These are phyloP conservation scores for Cossypha heuglini DNA, from an alignment of 2,797 vertebrate genomes.

Conservation along the genomic window DNA sequence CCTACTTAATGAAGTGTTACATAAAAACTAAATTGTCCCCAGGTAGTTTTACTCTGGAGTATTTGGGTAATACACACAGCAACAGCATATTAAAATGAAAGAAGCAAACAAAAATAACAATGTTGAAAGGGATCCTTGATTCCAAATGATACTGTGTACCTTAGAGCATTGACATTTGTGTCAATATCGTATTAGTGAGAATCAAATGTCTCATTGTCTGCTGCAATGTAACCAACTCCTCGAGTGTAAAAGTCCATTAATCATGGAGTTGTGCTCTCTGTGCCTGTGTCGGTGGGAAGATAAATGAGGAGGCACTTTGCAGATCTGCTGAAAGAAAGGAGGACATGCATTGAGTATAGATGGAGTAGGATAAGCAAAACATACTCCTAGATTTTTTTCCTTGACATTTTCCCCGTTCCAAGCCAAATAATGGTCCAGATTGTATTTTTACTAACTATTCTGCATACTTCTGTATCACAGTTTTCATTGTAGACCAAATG, in stretches of 20 bases:
- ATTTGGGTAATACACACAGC: not conserved
- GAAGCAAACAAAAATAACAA: not conserved
- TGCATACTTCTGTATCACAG: not conserved
- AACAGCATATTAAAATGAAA: not conserved
- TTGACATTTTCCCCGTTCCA: not conserved
- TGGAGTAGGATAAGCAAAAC: not conserved
- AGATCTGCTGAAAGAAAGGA: not conserved
- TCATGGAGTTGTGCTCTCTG: not conserved
- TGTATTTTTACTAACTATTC: not conserved
- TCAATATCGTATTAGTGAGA: not conserved
- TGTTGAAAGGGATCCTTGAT: not conserved
- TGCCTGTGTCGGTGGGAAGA: not conserved
- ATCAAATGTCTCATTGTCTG: conserved; percentile 42
- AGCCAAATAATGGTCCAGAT: not conserved
- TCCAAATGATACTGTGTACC: not conserved
- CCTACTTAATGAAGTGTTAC: not conserved
- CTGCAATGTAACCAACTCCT: conserved; percentile 24
- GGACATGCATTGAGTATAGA: not conserved
- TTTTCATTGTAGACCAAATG: not conserved
- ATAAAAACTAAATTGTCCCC: not conserved
- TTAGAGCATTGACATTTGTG: conserved; percentile 24
- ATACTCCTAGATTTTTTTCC: not conserved
- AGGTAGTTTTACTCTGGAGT: not conserved
- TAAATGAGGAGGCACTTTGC: not conserved
- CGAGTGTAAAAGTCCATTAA: not conserved